phyloP scores from a whole-genome alignment of 2,888 invertebrate genomes.

The Pheosia tremula region DNA sequence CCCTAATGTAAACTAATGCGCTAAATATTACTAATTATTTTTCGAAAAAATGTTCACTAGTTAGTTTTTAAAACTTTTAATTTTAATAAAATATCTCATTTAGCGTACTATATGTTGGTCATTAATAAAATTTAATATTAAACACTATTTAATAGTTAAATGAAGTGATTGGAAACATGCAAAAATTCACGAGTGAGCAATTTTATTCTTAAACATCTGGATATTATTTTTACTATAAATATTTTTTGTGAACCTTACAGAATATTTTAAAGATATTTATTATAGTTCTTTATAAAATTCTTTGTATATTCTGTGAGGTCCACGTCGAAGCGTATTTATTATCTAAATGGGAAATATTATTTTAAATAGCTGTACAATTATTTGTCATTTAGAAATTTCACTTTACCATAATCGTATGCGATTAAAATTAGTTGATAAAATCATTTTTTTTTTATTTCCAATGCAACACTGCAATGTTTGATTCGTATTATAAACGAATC shows the following conservation, averaged over 20 bases:
- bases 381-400: conserved; percentile 79
- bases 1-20: conserved; percentile 63
- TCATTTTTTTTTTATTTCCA: conserved; percentile 27
- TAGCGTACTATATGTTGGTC: conserved; percentile 79
- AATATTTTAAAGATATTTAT: conserved; percentile 11
- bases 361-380: conserved; percentile 65
- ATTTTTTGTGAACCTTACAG: conserved; percentile 20
- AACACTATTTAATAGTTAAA: conserved; percentile 50
- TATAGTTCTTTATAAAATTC: not conserved
- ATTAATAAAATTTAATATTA: conserved; percentile 69
- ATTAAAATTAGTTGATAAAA: conserved; percentile 37
- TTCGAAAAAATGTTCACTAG: conserved; percentile 48
- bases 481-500: conserved; percentile 6
- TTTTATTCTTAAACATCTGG: conserved; percentile 49
- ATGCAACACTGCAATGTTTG: conserved; percentile 27
- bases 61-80: conserved; percentile 57
- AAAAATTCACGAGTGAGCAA: conserved; percentile 72
- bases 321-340: conserved; percentile 36
- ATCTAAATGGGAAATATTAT: conserved; percentile 49
- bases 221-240: conserved; percentile 17
- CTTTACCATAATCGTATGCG: conserved; percentile 61
- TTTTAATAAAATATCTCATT: conserved; percentile 68
- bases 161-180: conserved; percentile 69
- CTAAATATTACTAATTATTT: conserved; percentile 53
- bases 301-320: conserved; percentile 33